phyloP scores from a whole-genome alignment of 2,797 vertebrate genomes.

The Epinephelus coioides region DNA sequence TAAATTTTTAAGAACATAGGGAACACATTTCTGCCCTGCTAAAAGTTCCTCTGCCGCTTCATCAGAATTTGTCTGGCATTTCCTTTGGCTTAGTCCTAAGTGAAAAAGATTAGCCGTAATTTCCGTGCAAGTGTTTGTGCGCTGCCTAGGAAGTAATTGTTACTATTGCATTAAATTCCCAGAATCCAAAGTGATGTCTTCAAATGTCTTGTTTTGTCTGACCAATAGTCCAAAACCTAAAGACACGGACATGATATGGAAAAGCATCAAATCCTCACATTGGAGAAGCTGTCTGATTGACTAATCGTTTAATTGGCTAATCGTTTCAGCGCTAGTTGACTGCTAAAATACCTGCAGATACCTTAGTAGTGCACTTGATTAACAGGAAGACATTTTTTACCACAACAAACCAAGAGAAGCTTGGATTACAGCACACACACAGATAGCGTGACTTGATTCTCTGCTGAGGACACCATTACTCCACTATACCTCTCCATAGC shows the following conservation, averaged over 20 bases:
- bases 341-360: background rate
- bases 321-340: background rate
- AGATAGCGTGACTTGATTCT: too few relatives aligned
- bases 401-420: too few relatives aligned
- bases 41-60: conserved; percentile 24
- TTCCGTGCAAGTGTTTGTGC: conserved; percentile 32
- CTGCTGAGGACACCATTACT: too few relatives aligned
- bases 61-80: conserved; percentile 24
- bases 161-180: background rate
- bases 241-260: too few relatives aligned
- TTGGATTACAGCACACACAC: too few relatives aligned
- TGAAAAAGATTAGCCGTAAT: conserved; percentile 18
- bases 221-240: too few relatives aligned
- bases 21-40: conserved; percentile 48
- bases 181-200: too few relatives aligned
- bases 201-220: too few relatives aligned
- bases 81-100: conserved; percentile 41
- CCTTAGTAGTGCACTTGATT: background rate
- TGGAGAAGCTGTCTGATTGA: too few relatives aligned
- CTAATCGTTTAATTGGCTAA: too few relatives aligned
- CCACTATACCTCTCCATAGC: too few relatives aligned
- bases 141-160: conserved; percentile 55
- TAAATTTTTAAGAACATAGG: background rate
- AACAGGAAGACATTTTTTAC: background rate
- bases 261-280: too few relatives aligned